Base-by-base conservation (phyloP, 1,140 invertebrate species). In the Oscheius sp. region DNA sequence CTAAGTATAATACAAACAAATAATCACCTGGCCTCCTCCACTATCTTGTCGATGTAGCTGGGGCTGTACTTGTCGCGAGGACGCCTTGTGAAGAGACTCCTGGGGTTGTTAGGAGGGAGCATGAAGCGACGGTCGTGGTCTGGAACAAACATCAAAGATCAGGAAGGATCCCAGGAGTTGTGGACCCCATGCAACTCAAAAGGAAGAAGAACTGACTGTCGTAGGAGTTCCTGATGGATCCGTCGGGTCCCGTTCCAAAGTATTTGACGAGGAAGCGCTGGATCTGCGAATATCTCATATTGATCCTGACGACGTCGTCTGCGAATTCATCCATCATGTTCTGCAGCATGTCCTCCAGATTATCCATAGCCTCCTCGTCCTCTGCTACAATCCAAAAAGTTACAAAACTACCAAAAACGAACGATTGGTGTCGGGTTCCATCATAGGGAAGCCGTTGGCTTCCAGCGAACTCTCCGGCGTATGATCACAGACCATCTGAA, bases 261-360 rank as follows among this genome's bases (percentile, higher is more conserved):
- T 63, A 42, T 10, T 10, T 29, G 31, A 63, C 35, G 15, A 63
- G 61, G 18, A 63, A 34, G 10, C 26, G 10, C 31, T 32, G 32
- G 23, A 63, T 63, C 31, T 63, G 26, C 61, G 15, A 26, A 23
- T 55, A 55, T 4, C 49, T 15, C 4, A 7, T 13, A 23, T 55
- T 55, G 49, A 55, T 23, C 49, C 49, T 7, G 7, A 55, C 61
- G 31, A 63, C 36, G 31, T 63, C 61, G 10, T 13, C 13, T 7
- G 36, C 32, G 26, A 63, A 34, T 32, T 36, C 36, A n/a, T 34
- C 36, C 61, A 63, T 13, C 61, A 63, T 34, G 32, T 63, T 38
- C 20, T 63, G 28, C 32, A 63, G 15, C 15, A 63, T 32, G 35
- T 63, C 61, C 10, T n/a, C 15, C 10, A 63, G 61, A 32, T 13